A percentile compares a stretch with the other conserved stretches of the same genome.
Conservation (phyloP, 2,888 invertebrate genomes). For the Spodoptera picta region DNA sequence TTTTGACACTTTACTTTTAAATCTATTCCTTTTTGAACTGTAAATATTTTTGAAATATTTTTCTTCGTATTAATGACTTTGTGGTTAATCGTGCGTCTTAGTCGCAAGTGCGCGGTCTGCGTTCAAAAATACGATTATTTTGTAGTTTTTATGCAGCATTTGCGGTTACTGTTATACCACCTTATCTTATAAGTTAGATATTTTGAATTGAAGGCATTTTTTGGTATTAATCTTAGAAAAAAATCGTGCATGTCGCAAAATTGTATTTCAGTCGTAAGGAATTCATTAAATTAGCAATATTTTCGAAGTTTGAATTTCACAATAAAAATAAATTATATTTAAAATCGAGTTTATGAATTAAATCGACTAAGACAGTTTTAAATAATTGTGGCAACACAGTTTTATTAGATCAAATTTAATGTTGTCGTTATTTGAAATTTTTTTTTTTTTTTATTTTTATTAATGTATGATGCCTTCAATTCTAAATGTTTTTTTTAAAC, state of each 20-base stretch:
- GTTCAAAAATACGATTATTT: slow-evolving; percentile 8
- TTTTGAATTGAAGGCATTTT: slow-evolving; percentile 8
- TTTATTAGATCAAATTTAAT: no score
- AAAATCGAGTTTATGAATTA: no score
- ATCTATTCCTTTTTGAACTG: slow-evolving; percentile 2
- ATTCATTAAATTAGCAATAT: no score
- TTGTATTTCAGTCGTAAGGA: no score
- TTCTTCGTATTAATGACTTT: neutral
- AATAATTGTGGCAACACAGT: no score
- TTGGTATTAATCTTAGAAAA: no score
- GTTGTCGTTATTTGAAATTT: no score
- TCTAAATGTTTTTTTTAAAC: neutral
- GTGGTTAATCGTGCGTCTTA: slow-evolving; percentile 16
- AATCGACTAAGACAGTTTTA: no score
- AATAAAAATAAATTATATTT: no score
- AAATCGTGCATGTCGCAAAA: no score
- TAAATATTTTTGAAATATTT: slow-evolving; percentile 7
- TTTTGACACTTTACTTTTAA: slow-evolving; percentile 15
- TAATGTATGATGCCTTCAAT: slow-evolving; percentile 1
- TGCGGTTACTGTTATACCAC: slow-evolving; percentile 46
- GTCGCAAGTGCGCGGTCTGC: slow-evolving; percentile 30
- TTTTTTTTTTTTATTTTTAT: neutral
- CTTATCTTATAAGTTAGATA: slow-evolving; percentile 26
- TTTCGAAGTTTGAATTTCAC: no score
- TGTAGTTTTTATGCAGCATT: slow-evolving; percentile 30